phyloP scores from a whole-genome alignment of 2,888 invertebrate genomes.

The Abscondita cerata region DNA sequence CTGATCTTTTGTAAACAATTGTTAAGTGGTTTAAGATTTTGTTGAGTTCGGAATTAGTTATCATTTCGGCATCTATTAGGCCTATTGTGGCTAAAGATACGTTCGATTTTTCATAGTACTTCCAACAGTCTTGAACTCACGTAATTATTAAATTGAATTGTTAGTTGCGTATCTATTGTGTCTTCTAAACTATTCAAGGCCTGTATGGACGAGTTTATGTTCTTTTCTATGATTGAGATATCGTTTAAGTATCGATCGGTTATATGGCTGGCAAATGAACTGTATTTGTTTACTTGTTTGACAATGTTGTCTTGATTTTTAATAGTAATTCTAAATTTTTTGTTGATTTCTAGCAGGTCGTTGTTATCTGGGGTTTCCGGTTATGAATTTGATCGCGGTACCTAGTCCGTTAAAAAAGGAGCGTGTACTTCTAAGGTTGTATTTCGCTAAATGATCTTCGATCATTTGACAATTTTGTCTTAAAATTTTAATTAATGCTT shows the following conservation, averaged over 20 bases:
- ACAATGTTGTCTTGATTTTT: slow-evolving; percentile 26
- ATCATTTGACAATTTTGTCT: slow-evolving; percentile 35
- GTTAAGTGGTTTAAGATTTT: slow-evolving; percentile 26
- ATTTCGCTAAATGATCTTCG: slow-evolving; percentile 35
- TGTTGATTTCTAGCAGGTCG: slow-evolving; percentile 28
- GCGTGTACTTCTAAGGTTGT: slow-evolving; percentile 20
- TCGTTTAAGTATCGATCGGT: slow-evolving; percentile 25
- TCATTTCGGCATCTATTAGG: slow-evolving; percentile 29
- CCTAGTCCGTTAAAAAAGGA: slow-evolving; percentile 52
- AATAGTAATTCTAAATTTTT: slow-evolving; percentile 24
- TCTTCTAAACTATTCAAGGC: slow-evolving; percentile 14
- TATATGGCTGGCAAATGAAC: slow-evolving; percentile 34
- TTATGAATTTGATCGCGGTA: slow-evolving; percentile 1
- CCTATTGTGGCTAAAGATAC: slow-evolving; percentile 28
- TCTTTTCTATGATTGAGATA: slow-evolving; percentile 15
- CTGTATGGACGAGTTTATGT: slow-evolving; percentile 12
- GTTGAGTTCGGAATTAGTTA: slow-evolving; percentile 24
- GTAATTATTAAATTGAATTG: slow-evolving; percentile 24
- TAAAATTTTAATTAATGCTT: slow-evolving; percentile 7
- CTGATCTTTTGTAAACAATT: slow-evolving; percentile 25
- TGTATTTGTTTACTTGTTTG: slow-evolving; percentile 26
- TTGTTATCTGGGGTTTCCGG: slow-evolving; percentile 30
- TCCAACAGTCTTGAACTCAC: slow-evolving; percentile 19
- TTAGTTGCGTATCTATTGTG: slow-evolving; percentile 11
- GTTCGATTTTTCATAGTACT: slow-evolving; percentile 21